Evolutionary conservation across 2,113 vertebrate species (phyloP).

Genomic region (Capreolus pygargus): DNA sequence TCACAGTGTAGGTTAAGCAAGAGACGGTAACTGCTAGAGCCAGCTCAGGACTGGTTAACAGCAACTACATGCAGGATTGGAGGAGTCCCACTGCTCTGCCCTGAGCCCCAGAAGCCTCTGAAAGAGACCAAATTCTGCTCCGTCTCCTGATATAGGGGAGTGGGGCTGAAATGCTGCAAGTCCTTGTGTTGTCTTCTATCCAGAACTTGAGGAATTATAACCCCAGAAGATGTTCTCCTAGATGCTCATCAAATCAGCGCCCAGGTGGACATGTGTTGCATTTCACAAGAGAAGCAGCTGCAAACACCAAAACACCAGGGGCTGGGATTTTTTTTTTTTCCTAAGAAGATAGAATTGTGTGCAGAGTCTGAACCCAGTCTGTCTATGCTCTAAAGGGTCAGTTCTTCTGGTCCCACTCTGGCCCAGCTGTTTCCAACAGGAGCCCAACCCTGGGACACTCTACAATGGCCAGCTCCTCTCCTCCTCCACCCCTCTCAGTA

Average conservation of each 20-base stretch:
- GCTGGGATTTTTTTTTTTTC: not conserved
- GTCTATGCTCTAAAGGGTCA: not conserved
- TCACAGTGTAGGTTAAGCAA: not conserved
- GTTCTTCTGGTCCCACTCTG: not conserved
- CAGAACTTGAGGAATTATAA: slow-evolving; percentile 14
- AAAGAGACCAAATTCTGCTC: too few relatives aligned
- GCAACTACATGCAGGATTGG: not conserved
- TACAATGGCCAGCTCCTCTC: not conserved
- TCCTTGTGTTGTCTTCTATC: not conserved
- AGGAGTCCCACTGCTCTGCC: not conserved
- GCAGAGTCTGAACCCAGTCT: not conserved
- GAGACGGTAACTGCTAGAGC: not conserved
- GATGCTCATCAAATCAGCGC: slow-evolving; percentile 60
- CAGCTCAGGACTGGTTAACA: not conserved
- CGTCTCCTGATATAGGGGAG: not conserved
- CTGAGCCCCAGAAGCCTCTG: not conserved
- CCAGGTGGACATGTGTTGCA: slow-evolving; percentile 62
- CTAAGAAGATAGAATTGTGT: not conserved
- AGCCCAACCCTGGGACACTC: not conserved
- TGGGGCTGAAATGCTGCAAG: not conserved
- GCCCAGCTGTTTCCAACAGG: not conserved
- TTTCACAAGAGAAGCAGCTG: slow-evolving; percentile 68
- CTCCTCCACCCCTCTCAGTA: not conserved
- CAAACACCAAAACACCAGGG: slow-evolving; percentile 39
- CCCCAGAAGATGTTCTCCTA: slow-evolving; percentile 55